Base-by-base conservation (phyloP, 2,113 vertebrate species). In the Baryphthengus martii region DNA sequence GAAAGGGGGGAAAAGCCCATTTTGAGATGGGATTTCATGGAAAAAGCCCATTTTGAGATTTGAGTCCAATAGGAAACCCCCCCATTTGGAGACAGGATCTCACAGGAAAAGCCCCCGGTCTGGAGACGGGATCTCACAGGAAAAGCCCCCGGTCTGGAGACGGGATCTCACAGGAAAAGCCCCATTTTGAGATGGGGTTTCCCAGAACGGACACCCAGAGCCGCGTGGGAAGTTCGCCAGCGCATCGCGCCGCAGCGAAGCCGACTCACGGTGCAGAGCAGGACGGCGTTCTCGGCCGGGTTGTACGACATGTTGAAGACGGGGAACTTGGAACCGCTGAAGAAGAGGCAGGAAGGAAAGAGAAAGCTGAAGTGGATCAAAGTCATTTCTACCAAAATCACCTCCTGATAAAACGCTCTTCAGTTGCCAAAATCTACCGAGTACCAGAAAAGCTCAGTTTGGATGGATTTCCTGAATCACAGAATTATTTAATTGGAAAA, bases 231-330 rank as follows among this genome's bases (percentile, higher is more conserved):
- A 28, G 50, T 15, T 61, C 20, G 37, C 28, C 1, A 20, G 40
- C 17, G 5, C 31, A 2, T 11, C 16, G 8, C 6, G 31, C 9
- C 4, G 28, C 12, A 28, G 49, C 61, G 12, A 23, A 16, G 21
- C 11, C 6, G 42, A 89, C 99, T 98, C 89, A 99, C 99, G 1
- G 99, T 99, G 95, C 99, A 99, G 52, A 99, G 98, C 11, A 99
- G 98, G 61, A 99, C 99, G 0, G 99, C 97, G 2, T 99, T 99
- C 97, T 99, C 99, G 3, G 99, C 99, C 0, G 99, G 99, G 95
- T 99, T 99, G 94, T 99, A 99, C 0, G 99, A 99, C 99, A 99
- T 99, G 96, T 98, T 99, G 97, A 99, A 99, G 77, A 99, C 99
- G 0, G 99, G 99, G 95, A 99, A 99, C 96, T 99, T 99, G 33